Percentiles rank a stretch among this genome's conserved stretches.
Evolutionary conservation across 2,888 invertebrate genomes (phyloP).

Genomic region (Sarcophaga rosellei): DNA sequence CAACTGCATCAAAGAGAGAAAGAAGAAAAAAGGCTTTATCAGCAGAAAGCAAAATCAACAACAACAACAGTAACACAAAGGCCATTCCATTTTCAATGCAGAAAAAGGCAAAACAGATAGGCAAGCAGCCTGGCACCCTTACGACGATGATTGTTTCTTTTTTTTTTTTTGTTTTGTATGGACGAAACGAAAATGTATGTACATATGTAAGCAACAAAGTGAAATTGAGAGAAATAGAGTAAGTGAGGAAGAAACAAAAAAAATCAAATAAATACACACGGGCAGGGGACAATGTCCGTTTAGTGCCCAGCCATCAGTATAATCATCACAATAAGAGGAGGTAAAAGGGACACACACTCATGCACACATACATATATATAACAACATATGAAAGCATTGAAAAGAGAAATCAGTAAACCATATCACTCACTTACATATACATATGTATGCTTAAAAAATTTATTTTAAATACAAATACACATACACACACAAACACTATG

Average conservation of each 20-base stretch:
- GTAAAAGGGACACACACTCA: background rate
- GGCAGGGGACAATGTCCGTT: conserved; percentile 65
- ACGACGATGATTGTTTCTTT: conserved; percentile 20
- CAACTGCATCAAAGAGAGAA: background rate
- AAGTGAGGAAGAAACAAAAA: conserved; percentile 12
- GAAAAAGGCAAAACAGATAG: conserved; percentile 28
- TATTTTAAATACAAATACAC: too few relatives aligned
- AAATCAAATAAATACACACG: conserved; percentile 43
- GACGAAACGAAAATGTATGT: background rate
- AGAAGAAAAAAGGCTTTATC: conserved; percentile 48
- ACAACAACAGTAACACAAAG: background rate
- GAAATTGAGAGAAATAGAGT: background rate
- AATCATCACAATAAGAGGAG: conserved; percentile 21
- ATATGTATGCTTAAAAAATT: too few relatives aligned
- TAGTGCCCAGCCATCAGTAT: conserved; percentile 31
- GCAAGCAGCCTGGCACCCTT: conserved; percentile 66
- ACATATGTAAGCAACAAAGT: background rate
- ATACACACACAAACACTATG: background rate
- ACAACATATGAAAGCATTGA: background rate
- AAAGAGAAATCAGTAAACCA: conserved; percentile 57
- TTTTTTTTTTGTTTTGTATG: background rate
- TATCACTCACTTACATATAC: conserved; percentile 42
- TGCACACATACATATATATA: background rate
- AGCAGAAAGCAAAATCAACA: conserved; percentile 32
- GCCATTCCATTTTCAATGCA: conserved; percentile 25